phyloP scores from a whole-genome alignment of 2,888 invertebrate genomes.

The Lysandra coridon region DNA sequence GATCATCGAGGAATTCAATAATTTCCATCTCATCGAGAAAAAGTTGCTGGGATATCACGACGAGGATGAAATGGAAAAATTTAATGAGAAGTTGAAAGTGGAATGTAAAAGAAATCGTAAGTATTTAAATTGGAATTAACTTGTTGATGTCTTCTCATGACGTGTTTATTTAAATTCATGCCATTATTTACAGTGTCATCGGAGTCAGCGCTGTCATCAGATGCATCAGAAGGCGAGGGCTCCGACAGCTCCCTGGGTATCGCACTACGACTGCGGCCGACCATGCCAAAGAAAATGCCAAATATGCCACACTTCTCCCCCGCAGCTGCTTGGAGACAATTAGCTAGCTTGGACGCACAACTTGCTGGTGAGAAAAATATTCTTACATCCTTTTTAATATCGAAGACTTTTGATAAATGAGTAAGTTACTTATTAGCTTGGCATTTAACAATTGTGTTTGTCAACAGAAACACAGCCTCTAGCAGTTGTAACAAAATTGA shows the following conservation, averaged over 20 bases:
- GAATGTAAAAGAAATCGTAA: constrained; percentile 68
- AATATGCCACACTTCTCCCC: constrained; percentile 91
- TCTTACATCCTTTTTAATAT: neutral
- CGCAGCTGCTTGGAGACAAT: constrained; percentile 89
- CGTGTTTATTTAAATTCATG: too few species aligned
- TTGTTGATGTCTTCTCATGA: neutral
- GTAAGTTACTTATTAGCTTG: neutral
- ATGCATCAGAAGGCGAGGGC: constrained; percentile 72
- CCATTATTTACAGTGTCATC: constrained; percentile 65
- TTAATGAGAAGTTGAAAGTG: constrained; percentile 64
- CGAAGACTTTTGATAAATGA: neutral
- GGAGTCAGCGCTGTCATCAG: constrained; percentile 80
- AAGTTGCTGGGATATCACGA: constrained; percentile 69
- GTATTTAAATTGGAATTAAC: constrained; percentile 37
- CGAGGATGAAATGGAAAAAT: constrained; percentile 71
- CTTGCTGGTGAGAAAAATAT: constrained; percentile 55
- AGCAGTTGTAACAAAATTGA: constrained; percentile 74
- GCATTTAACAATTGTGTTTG: neutral
- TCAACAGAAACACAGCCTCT: constrained; percentile 64
- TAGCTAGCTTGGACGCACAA: constrained; percentile 82
- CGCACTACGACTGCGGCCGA: constrained; percentile 87
- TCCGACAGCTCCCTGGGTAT: constrained; percentile 82
- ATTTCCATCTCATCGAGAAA: constrained; percentile 71
- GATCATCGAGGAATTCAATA: constrained; percentile 70
- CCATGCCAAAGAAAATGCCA: constrained; percentile 88